These are phyloP conservation scores for Brachyistius frenatus DNA, from an alignment of 2,113 vertebrate species.

Conservation along the genomic window DNA sequence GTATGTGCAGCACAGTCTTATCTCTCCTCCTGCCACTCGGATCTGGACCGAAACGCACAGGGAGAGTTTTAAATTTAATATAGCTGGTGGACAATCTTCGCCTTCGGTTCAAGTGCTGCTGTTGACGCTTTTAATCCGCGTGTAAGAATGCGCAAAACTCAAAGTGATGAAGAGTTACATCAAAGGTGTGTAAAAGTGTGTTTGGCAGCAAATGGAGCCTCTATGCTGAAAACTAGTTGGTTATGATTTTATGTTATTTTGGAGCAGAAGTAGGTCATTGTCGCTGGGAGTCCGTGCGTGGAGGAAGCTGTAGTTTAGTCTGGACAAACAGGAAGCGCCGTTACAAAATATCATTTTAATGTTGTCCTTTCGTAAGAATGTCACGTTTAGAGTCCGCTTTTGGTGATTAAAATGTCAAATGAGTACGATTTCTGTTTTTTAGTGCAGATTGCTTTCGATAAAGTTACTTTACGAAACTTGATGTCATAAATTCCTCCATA, in stretches of 20 bases:
- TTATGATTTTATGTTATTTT: conserved; percentile 7
- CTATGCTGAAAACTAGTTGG: background rate
- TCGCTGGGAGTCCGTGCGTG: conserved; percentile 27
- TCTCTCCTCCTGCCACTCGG: background rate
- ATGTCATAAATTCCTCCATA: no score
- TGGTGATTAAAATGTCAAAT: background rate
- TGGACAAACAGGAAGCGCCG: conserved; percentile 71
- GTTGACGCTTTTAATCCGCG: background rate
- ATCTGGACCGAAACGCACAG: conserved; percentile 6
- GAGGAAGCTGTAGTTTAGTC: conserved; percentile 34
- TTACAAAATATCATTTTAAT: background rate
- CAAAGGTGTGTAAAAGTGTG: conserved; percentile 10
- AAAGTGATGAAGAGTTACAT: background rate
- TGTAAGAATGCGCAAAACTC: conserved; percentile 45
- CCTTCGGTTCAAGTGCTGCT: background rate
- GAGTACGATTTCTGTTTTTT: no score
- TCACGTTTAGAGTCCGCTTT: background rate
- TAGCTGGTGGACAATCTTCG: background rate
- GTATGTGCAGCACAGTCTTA: background rate
- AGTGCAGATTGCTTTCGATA: background rate
- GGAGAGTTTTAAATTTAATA: background rate
- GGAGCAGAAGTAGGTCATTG: conserved; percentile 32
- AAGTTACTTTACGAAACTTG: background rate
- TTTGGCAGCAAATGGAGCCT: background rate
- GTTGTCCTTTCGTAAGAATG: background rate